Conservation (phyloP, 2,888 invertebrate species). For the Balanococcus diminutus region DNA sequence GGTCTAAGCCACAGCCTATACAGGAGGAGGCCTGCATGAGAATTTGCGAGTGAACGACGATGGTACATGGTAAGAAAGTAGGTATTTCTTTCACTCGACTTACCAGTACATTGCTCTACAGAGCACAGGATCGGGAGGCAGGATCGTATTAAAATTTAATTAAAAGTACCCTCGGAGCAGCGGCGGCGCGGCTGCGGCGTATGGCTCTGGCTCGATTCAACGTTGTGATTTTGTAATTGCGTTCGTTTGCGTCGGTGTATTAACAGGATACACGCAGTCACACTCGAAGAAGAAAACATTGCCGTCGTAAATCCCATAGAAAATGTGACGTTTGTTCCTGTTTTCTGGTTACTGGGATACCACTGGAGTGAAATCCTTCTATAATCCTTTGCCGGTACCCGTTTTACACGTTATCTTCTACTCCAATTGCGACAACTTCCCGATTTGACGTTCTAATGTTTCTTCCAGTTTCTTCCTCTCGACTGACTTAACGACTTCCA, state of each 20-base stretch:
- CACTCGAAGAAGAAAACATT: conserved; percentile 34
- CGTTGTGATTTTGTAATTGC: conserved; percentile 33
- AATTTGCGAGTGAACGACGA: background rate
- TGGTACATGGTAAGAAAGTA: background rate
- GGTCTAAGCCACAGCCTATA: too few species aligned
- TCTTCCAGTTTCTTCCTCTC: conserved; percentile 53
- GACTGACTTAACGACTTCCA: conserved; percentile 53
- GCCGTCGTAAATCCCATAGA: conserved; percentile 48
- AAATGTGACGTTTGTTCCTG: conserved; percentile 53
- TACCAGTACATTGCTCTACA: background rate
- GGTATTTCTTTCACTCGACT: background rate
- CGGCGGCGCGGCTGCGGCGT: background rate
- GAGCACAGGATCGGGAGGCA: background rate
- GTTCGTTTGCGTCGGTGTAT: conserved; percentile 27
- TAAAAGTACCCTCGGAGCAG: background rate
- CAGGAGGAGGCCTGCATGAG: too few species aligned
- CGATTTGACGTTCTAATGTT: conserved; percentile 54
- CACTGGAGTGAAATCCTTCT: conserved; percentile 28
- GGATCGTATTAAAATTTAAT: conserved; percentile 32
- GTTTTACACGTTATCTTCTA: conserved; percentile 54
- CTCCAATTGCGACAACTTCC: conserved; percentile 51
- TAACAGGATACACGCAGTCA: conserved; percentile 13
- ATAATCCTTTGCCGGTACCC: conserved; percentile 37
- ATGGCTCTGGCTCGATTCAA: background rate
- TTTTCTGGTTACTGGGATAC: conserved; percentile 42